Base-by-base conservation (phyloP, 2,797 vertebrate genomes). In the Notolabrus celidotus region DNA sequence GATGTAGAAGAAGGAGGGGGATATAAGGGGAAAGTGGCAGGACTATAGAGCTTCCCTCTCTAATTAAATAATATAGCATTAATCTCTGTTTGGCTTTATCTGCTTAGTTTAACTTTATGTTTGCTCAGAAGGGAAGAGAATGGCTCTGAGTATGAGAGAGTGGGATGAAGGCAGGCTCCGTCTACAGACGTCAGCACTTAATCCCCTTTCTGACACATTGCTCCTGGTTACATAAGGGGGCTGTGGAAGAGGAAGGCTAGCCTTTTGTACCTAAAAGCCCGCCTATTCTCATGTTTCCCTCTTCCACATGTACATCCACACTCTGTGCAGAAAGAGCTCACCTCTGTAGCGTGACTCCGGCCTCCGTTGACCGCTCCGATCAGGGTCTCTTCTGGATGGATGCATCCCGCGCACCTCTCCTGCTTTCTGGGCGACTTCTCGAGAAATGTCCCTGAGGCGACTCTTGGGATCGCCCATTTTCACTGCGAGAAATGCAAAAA, bases 381-480 rank as follows among this genome's bases (percentile, higher is more conserved):
- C 96, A 0, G 66, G 74, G 63, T 97, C 96, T 85, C 92, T 96
- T 72, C 95, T 94, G 61, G 93, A 62, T 20, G 92, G 87, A 58
- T 94, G 89, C 59, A 82, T 76, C 71, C 60, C 95, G 72, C 92
- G 96, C 83, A 94, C 83, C 62, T 96, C 95, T 60, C 86, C 91
- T 12, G 93, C 96, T 88, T 89, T 95, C 71, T 96, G 94, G 61
- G 95, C 95, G 55, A 93, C 96, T 83, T 97, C 97, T 84, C 92
- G 94, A 60, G 96, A 97, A 77, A 97, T 84, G 20, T 97, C 96
- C 86, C 91, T 94, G 0, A 96, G 53, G 46, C 90, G 95, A 78
- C 92, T 95, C 71, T 92, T 96, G 25, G 94, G 93, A 65, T 97
- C 96, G 0, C 20, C 86, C 23, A 92, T 75, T 91, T 96, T 97